phyloP scores from a whole-genome alignment of 35 echinoderm and acorn worm species.

The Ophiothrix spiculata region DNA sequence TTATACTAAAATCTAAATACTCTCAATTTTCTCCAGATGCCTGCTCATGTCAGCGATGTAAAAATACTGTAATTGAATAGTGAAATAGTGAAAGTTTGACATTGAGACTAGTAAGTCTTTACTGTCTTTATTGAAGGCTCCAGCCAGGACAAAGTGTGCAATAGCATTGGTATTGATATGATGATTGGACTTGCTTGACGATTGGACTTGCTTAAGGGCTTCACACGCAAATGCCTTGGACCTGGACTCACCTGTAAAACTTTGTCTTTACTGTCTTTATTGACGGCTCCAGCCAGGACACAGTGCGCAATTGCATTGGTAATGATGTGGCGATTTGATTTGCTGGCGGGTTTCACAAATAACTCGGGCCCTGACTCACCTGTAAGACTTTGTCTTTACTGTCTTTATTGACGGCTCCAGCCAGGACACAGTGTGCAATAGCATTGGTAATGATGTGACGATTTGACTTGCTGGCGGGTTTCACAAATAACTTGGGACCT shows the following conservation, averaged over 20 bases:
- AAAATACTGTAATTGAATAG: no score
- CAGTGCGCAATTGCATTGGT: slow-evolving; percentile 93
- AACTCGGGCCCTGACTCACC: slow-evolving; percentile 91
- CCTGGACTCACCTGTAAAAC: slow-evolving; percentile 61
- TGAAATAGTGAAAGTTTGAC: no score
- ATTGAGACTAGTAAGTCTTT: no score
- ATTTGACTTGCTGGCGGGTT: slow-evolving; percentile 85
- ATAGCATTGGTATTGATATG: slow-evolving; percentile 91
- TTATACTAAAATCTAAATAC: no score
- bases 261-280: slow-evolving; percentile 81
- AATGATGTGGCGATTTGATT: slow-evolving; percentile 90
- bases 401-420: slow-evolving; percentile 74
- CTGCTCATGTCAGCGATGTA: no score
- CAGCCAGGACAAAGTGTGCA: slow-evolving; percentile 83
- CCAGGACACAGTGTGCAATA: slow-evolving; percentile 87
- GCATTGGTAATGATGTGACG: slow-evolving; percentile 92
- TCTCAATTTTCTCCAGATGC: no score
- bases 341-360: slow-evolving; percentile 84
- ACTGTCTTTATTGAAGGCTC: slow-evolving; percentile 69
- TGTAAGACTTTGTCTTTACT: slow-evolving; percentile 86
- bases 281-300: slow-evolving; percentile 80
- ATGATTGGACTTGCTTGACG: slow-evolving; percentile 84
- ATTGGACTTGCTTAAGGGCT: background rate
- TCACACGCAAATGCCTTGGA: background rate
- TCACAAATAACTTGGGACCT: slow-evolving; percentile 96